Conservation (phyloP, 2,888 invertebrate species). For the Agriopis marginaria region DNA sequence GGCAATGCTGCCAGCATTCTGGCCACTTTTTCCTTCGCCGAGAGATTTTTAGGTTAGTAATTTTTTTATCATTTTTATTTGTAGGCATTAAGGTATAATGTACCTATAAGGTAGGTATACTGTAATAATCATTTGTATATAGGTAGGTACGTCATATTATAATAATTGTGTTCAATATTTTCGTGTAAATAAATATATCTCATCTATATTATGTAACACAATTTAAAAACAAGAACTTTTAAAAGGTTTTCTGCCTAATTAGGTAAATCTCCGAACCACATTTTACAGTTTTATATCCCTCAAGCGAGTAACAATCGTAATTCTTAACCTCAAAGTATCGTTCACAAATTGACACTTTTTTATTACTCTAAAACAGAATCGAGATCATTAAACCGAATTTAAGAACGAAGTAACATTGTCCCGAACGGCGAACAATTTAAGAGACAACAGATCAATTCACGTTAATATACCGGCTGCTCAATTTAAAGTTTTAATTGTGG, state of each 20-base stretch:
- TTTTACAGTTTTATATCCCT: constrained; percentile 47
- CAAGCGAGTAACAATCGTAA: constrained; percentile 51
- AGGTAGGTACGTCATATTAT: too few species aligned
- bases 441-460: constrained; percentile 67
- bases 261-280: constrained; percentile 38
- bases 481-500: constrained; percentile 68
- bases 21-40: too few species aligned
- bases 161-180: too few species aligned
- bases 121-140: too few species aligned
- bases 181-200: too few species aligned
- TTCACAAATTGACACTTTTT: constrained; percentile 72
- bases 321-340: constrained; percentile 54
- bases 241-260: constrained; percentile 45
- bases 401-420: constrained; percentile 61
- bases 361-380: constrained; percentile 57
- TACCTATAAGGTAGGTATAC: too few species aligned
- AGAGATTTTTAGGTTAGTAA: too few species aligned
- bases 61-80: too few species aligned
- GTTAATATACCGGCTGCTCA: constrained; percentile 70
- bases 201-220: too few species aligned
- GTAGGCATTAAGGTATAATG: too few species aligned
- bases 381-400: constrained; percentile 66
- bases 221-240: not conserved
- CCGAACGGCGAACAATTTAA: constrained; percentile 50
- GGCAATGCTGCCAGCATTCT: too few species aligned